Evolutionary conservation across 2,113 vertebrate species (phyloP).

Genomic region (Aegotheles bennettii): DNA sequence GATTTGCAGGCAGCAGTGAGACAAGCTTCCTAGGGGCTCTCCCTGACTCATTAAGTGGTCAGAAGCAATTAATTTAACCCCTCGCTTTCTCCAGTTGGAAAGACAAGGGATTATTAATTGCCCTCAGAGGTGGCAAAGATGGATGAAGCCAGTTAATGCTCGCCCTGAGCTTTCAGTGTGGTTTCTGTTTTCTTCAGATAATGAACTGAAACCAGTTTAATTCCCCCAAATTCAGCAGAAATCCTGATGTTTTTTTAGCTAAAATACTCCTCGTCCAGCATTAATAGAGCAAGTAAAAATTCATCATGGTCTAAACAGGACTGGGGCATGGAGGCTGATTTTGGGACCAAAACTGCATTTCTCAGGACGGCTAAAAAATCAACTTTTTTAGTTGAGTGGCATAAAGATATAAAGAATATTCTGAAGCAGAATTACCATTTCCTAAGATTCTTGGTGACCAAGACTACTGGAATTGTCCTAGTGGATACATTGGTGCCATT

Average conservation of each 20-base stretch:
- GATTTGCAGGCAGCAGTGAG: neutral
- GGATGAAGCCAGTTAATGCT: neutral
- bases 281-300: neutral
- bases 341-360: neutral
- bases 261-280: neutral
- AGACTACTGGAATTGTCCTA: neutral
- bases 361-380: neutral
- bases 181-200: neutral
- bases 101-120: neutral
- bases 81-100: neutral
- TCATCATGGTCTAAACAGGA: neutral
- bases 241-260: neutral
- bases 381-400: neutral
- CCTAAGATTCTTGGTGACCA: too few relatives aligned
- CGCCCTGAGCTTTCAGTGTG: neutral
- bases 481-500: fast-evolving
- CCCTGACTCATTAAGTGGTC: constrained; percentile 16
- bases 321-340: fast-evolving
- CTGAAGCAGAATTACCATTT: neutral
- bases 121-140: neutral
- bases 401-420: neutral
- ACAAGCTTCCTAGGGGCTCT: neutral
- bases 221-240: neutral
- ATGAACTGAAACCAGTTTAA: neutral
- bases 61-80: constrained; percentile 33